Conservation (phyloP, 2,113 vertebrate genomes). For the Chelonoidis abingdonii region DNA sequence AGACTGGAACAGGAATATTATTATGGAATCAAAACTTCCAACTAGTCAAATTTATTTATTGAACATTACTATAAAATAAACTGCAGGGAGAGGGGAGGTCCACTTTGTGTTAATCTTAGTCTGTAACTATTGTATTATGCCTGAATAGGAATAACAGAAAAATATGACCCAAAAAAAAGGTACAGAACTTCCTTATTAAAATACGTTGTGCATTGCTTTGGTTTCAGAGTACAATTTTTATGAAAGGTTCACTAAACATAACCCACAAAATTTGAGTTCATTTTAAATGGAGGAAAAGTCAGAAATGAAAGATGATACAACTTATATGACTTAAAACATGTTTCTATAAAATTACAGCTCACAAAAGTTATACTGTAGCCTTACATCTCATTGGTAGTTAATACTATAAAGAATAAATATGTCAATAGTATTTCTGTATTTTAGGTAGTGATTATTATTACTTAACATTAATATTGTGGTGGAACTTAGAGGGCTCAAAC, state of each 20-base stretch:
- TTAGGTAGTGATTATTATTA: neutral
- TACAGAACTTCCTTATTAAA: neutral
- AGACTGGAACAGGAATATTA: neutral
- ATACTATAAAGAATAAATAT: neutral
- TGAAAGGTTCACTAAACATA: neutral
- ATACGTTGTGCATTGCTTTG: neutral
- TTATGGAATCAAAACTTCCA: neutral
- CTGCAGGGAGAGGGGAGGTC: neutral
- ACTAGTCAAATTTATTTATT: neutral
- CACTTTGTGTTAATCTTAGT: neutral
- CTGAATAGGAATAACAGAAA: neutral
- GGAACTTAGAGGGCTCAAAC: neutral
- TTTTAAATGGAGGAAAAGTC: neutral
- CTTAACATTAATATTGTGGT: neutral
- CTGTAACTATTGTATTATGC: neutral
- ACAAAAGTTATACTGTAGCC: neutral
- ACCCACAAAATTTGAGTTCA: neutral
- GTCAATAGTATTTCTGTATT: neutral
- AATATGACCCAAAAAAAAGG: neutral
- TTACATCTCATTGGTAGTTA: neutral
- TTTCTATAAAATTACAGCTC: neutral
- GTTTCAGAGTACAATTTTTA: neutral
- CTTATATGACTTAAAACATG: neutral
- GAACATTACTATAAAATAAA: neutral
- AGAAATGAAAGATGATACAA: neutral